Conservation (phyloP, 2,888 invertebrate genomes). For the Euplagia quadripunctaria region DNA sequence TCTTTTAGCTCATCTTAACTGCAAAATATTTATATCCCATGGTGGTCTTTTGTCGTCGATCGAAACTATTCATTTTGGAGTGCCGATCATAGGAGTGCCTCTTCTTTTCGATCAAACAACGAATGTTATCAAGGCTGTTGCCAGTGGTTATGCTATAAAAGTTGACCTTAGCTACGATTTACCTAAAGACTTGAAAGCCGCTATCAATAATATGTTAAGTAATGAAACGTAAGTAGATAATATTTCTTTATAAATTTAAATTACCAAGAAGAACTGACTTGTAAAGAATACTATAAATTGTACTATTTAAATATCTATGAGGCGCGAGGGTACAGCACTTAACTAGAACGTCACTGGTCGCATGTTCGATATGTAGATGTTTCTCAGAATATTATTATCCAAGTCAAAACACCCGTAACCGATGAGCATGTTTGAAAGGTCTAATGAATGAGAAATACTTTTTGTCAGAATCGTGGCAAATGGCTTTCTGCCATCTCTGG, state of each 20-base stretch:
- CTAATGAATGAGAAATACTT: too few species aligned
- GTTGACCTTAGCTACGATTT: constrained; percentile 58
- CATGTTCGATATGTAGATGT: too few species aligned
- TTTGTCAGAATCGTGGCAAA: too few species aligned
- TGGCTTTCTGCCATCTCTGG: too few species aligned
- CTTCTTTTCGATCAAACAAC: constrained; percentile 67
- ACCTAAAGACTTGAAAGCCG: constrained; percentile 54
- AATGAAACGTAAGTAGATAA: constrained; percentile 32
- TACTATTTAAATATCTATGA: too few species aligned
- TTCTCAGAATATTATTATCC: too few species aligned
- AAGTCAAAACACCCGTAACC: too few species aligned
- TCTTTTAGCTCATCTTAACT: constrained; percentile 65
- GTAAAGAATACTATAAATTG: too few species aligned
- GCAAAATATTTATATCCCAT: constrained; percentile 61
- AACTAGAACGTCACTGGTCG: too few species aligned
- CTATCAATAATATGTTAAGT: constrained; percentile 57
- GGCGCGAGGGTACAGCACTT: too few species aligned
- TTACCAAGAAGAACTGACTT: too few species aligned
- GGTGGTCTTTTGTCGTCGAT: constrained; percentile 67
- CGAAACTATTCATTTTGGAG: constrained; percentile 66
- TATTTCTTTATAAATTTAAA: neutral
- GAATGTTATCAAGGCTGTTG: constrained; percentile 64
- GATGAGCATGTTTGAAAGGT: too few species aligned
- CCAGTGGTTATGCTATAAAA: constrained; percentile 61
- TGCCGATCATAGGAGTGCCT: constrained; percentile 68